Conservation (phyloP, 2,888 invertebrate genomes). For the Dione juno region DNA sequence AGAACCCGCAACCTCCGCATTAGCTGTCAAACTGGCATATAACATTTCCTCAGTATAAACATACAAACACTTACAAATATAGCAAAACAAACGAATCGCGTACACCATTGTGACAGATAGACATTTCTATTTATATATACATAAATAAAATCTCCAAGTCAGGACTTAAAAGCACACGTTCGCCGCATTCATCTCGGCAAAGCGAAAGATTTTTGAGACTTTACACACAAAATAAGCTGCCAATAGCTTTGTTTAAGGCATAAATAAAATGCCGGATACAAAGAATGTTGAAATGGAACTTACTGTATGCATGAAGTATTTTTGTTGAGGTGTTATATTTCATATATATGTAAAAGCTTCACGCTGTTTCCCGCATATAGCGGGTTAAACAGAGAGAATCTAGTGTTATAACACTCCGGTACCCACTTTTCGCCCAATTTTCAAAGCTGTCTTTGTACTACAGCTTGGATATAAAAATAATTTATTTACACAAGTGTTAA, state of each 20-base stretch:
- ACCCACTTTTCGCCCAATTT: too few species aligned
- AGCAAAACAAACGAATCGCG: not conserved
- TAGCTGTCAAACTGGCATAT: too few species aligned
- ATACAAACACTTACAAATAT: not conserved
- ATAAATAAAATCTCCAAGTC: not conserved
- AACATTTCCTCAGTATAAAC: not conserved
- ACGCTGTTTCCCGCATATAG: not conserved
- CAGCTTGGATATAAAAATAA: too few species aligned
- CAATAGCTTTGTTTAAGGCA: conserved; percentile 40
- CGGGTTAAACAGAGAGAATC: not conserved
- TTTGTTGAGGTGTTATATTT: conserved; percentile 1
- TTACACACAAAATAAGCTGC: conserved; percentile 36
- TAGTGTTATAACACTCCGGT: not conserved
- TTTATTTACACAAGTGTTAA: too few species aligned
- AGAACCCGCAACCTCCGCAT: too few species aligned
- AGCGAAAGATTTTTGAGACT: conserved; percentile 18
- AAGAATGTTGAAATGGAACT: conserved; percentile 33
- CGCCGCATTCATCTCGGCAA: conserved; percentile 16
- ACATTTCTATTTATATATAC: conserved; percentile 20
- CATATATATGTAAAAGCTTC: not conserved
- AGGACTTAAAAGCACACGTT: conserved; percentile 16
- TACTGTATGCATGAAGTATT: conserved; percentile 12
- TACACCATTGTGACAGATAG: conserved; percentile 1
- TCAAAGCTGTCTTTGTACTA: too few species aligned
- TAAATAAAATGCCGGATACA: conserved; percentile 33